Evolutionary conservation across 2,113 vertebrate species (phyloP).

Genomic region (Ailuropoda melanoleuca): DNA sequence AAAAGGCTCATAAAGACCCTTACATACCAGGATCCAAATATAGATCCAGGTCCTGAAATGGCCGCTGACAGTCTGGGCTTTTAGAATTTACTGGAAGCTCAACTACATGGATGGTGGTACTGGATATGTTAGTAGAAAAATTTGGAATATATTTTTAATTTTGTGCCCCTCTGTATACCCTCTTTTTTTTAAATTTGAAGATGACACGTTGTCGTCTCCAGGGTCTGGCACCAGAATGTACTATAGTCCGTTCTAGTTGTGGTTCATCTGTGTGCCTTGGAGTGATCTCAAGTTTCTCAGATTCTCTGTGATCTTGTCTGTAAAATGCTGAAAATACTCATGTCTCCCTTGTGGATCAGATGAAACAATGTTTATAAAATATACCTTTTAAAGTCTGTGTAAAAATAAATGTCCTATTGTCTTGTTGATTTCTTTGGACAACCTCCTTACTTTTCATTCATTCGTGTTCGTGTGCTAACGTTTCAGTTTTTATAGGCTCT

Average conservation of each 20-base stretch:
- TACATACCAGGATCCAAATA: too few species aligned
- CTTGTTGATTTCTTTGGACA: neutral
- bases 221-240: neutral
- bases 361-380: neutral
- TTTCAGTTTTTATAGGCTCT: neutral
- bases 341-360: neutral
- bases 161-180: neutral
- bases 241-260: accelerated
- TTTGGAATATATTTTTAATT: neutral
- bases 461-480: accelerated
- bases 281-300: neutral
- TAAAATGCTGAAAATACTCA: neutral
- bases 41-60: neutral
- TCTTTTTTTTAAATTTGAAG: neutral
- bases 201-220: accelerated
- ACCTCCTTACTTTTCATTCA: neutral
- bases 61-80: neutral
- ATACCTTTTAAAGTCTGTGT: too few species aligned
- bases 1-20: neutral
- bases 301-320: neutral
- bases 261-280: neutral
- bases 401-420: neutral
- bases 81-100: neutral
- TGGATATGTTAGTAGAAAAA: neutral
- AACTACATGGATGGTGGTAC: neutral